Conservation (phyloP, 2,113 vertebrate genomes). For the Vireo altiloquus region DNA sequence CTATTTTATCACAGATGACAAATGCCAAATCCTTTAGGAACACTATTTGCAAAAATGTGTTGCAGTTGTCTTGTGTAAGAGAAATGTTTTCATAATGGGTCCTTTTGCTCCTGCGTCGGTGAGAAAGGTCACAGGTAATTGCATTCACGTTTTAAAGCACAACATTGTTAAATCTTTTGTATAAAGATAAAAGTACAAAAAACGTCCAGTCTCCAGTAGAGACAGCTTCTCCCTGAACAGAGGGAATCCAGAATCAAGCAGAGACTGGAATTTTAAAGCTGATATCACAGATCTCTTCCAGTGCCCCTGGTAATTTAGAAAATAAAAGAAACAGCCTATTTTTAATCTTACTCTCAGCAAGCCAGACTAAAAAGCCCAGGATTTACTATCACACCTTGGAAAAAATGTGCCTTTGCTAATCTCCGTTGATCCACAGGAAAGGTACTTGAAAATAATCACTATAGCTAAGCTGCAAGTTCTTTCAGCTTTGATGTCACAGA, state of each 20-base stretch:
- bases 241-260: background rate
- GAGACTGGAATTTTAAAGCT: conserved; percentile 15
- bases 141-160: background rate
- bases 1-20: background rate
- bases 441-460: conserved; percentile 3
- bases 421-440: conserved; percentile 20
- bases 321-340: background rate
- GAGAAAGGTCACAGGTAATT: conserved; percentile 1
- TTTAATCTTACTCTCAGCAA: conserved; percentile 23
- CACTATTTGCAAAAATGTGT: background rate
- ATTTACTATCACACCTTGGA: background rate
- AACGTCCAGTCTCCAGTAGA: background rate
- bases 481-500: conserved; percentile 22
- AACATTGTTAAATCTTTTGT: background rate
- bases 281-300: background rate
- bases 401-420: conserved; percentile 1
- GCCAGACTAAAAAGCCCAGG: background rate
- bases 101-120: background rate
- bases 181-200: background rate
- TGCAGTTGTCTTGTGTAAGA: background rate
- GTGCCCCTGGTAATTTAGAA: background rate
- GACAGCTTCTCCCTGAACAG: background rate
- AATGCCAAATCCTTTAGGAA: background rate
- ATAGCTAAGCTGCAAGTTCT: background rate
- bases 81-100: background rate